Evolutionary conservation across 2,888 invertebrate species (phyloP).

Genomic region (Tetranychus truncatus): DNA sequence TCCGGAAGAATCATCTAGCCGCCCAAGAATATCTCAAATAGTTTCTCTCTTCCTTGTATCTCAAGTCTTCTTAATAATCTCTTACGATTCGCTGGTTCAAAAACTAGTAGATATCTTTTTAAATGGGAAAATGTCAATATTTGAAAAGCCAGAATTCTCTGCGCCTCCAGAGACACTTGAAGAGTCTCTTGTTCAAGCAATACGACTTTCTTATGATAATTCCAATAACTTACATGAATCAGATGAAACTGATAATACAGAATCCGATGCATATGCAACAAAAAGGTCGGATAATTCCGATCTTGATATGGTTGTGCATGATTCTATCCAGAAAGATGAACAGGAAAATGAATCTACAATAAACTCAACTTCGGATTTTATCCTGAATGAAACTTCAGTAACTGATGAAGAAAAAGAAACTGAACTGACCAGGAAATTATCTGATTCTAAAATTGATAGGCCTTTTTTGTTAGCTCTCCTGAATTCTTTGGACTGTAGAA

Average conservation of each 20-base stretch:
- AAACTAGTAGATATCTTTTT: slow-evolving; percentile 74
- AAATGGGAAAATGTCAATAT: slow-evolving; percentile 46
- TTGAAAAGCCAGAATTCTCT: slow-evolving; percentile 34
- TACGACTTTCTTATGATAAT: slow-evolving; percentile 3
- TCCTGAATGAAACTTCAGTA: slow-evolving; percentile 54
- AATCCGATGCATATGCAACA: background rate
- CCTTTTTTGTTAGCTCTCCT: slow-evolving; percentile 77
- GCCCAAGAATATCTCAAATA: slow-evolving; percentile 62
- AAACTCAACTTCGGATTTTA: background rate
- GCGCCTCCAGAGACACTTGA: slow-evolving; percentile 57
- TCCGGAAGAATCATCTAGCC: background rate
- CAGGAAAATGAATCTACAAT: slow-evolving; percentile 5
- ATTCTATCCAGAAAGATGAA: background rate
- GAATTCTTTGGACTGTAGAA: slow-evolving; percentile 63
- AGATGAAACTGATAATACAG: background rate
- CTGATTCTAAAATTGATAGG: slow-evolving; percentile 33
- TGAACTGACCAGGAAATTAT: background rate
- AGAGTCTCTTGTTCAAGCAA: slow-evolving; percentile 45
- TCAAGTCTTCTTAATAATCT: slow-evolving; percentile 67
- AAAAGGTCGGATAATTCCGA: no score
- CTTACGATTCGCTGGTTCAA: slow-evolving; percentile 72
- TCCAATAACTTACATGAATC: background rate
- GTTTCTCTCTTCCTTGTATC: slow-evolving; percentile 59
- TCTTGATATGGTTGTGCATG: no score
- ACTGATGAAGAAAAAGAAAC: slow-evolving; percentile 70